Conservation (phyloP, 2,888 invertebrate species). For the Pheosia tremula region DNA sequence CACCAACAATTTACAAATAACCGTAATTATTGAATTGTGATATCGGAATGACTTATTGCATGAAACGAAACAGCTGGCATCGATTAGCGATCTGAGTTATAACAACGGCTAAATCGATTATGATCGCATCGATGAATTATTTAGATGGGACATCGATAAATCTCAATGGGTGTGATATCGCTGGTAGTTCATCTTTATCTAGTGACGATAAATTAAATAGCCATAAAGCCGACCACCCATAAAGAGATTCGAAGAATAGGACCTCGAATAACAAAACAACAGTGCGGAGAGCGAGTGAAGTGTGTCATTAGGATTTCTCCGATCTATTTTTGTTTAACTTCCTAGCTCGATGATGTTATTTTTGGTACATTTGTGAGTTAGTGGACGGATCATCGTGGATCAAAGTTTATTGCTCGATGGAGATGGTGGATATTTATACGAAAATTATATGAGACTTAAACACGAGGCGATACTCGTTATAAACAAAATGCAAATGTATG, state of each 20-base stretch:
- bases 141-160: slow-evolving; percentile 36
- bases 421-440: slow-evolving; percentile 40
- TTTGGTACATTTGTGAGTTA: slow-evolving; percentile 49
- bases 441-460: slow-evolving; percentile 33
- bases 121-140: slow-evolving; percentile 41
- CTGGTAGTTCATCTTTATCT: slow-evolving; percentile 31
- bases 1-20: slow-evolving; percentile 48
- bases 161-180: slow-evolving; percentile 29
- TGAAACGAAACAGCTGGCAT: slow-evolving; percentile 25
- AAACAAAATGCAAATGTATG: slow-evolving; percentile 22
- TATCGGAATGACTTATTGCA: slow-evolving; percentile 44
- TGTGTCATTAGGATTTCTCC: slow-evolving; percentile 73
- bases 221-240: slow-evolving; percentile 66
- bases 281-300: slow-evolving; percentile 57
- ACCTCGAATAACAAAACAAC: slow-evolving; percentile 50
- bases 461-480: slow-evolving; percentile 31
- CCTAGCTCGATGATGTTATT: slow-evolving; percentile 52
- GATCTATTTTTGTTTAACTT: slow-evolving; percentile 64
- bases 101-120: slow-evolving; percentile 33
- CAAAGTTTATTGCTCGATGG: slow-evolving; percentile 62
- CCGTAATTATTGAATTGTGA: slow-evolving; percentile 58
- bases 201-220: slow-evolving; percentile 49
- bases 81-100: slow-evolving; percentile 28
- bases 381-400: slow-evolving; percentile 64
- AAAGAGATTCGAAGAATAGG: slow-evolving; percentile 56